Conservation (phyloP, 2,888 invertebrate genomes). For the Eulithis prunata region DNA sequence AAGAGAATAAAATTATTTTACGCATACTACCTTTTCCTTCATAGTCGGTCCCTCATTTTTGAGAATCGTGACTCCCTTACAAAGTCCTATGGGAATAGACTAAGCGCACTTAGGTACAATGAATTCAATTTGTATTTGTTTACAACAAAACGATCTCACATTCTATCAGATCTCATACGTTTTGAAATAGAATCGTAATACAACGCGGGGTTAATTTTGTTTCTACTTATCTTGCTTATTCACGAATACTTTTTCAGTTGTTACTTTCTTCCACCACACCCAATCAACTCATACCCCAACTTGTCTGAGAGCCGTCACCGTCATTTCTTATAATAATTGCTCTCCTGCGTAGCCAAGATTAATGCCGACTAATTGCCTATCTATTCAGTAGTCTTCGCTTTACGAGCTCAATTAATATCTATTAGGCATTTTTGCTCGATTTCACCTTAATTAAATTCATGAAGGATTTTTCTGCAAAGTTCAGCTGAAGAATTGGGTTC, state of each 20-base stretch:
- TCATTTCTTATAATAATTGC: slow-evolving; percentile 77
- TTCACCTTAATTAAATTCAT: slow-evolving; percentile 53
- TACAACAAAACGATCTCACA: too few species aligned
- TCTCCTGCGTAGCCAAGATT: slow-evolving; percentile 65
- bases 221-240: background rate
- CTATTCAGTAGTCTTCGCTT: slow-evolving; percentile 65
- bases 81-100: too few species aligned
- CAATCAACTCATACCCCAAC: slow-evolving; percentile 58
- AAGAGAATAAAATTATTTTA: too few species aligned
- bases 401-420: slow-evolving; percentile 63
- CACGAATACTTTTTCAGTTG: background rate
- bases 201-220: background rate
- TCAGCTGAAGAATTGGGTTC: background rate
- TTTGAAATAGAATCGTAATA: too few species aligned
- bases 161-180: too few species aligned
- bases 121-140: too few species aligned
- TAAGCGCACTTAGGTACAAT: too few species aligned
- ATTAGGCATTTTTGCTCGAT: slow-evolving; percentile 54
- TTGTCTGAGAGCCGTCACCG: slow-evolving; percentile 64
- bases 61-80: too few species aligned
- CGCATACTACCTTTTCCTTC: too few species aligned
- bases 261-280: slow-evolving; percentile 37
- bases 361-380: slow-evolving; percentile 74
- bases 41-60: too few species aligned
- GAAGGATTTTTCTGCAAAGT: slow-evolving; percentile 36